Base-by-base conservation (phyloP, 2,888 invertebrate species). In the Masnerella sp. region DNA sequence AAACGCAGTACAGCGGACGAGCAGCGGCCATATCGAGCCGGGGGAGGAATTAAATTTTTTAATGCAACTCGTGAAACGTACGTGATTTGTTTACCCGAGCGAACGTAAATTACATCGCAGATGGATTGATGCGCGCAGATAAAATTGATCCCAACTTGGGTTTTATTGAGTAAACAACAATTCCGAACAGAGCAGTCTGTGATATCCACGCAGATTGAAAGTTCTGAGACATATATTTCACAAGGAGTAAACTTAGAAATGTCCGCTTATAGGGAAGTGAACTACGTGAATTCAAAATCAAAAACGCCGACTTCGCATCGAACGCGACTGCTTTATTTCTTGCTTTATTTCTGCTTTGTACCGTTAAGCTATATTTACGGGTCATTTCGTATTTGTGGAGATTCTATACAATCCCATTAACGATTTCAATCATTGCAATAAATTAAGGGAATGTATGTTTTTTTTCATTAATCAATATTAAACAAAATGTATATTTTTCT, bases 131-230 rank as follows among this genome's bases (percentile, higher is more conserved):
- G 22, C 32, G 30, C 22, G 5, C 12, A 34, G n/a, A 17, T 36
- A 34, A 17, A 36, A 36, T 59, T 45, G 34, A 32, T 59, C 28
- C 22, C 14, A 59, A 45, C 12, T 45, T 25, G 11, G 36, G 36
- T 45, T 59, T 45, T 45, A 59, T 59, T 59, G 58, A 45, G 45
- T 59, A 45, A 59, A 59, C 45, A 59, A 59, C 36, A 45, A 59
- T 59, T 36, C 36, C 20, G 15, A 36, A 45, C 9, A 17, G 15
- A 36, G 22, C 25, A 36, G 25, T 9, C 11, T 12, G 45, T 15
- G 45, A 59, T 45, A 45, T 36, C 22, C 45, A 17, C 36, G 25
- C 11, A 59, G 45, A 45, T 36, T 59, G 45, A 45, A 59, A 59
- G 45, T 36, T 45, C 43, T 25, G 36, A 45, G 36, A 59, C 17